Evolutionary conservation across 2,113 vertebrate species (phyloP).

Genomic region (Dasyornis broadbenti): DNA sequence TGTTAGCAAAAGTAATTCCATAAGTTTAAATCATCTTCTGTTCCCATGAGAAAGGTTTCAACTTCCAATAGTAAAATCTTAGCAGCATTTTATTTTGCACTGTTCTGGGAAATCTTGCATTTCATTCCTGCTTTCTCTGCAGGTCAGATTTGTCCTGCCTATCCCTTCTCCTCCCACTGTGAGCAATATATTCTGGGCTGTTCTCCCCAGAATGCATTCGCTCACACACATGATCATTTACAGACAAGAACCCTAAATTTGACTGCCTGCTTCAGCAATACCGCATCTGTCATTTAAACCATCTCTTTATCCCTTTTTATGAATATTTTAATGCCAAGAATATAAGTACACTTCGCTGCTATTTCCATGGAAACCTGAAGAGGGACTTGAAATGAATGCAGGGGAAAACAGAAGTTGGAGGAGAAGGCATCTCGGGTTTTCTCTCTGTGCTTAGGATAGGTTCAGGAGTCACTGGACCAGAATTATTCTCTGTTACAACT

Average conservation of each 20-base stretch:
- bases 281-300: conserved; percentile 46
- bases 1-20: not conserved
- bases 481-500: not conserved
- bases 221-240: not conserved
- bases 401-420: conserved; percentile 24
- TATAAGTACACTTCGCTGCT: conserved; percentile 18
- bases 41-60: not conserved
- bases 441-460: not conserved
- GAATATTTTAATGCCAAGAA: conserved; percentile 65
- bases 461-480: not conserved
- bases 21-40: not conserved
- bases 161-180: not conserved
- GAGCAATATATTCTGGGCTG: not conserved
- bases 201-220: not conserved
- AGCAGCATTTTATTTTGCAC: not conserved
- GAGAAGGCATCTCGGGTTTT: not conserved
- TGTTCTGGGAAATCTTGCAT: not conserved
- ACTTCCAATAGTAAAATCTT: not conserved
- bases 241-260: not conserved
- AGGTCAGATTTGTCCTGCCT: not conserved
- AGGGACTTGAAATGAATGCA: conserved; percentile 30
- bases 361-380: conserved; percentile 70
- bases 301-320: conserved; percentile 33
- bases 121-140: not conserved
- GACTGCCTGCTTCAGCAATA: conserved; percentile 23